phyloP scores from a whole-genome alignment of 2,113 vertebrate species.

The Corapipo altera region DNA sequence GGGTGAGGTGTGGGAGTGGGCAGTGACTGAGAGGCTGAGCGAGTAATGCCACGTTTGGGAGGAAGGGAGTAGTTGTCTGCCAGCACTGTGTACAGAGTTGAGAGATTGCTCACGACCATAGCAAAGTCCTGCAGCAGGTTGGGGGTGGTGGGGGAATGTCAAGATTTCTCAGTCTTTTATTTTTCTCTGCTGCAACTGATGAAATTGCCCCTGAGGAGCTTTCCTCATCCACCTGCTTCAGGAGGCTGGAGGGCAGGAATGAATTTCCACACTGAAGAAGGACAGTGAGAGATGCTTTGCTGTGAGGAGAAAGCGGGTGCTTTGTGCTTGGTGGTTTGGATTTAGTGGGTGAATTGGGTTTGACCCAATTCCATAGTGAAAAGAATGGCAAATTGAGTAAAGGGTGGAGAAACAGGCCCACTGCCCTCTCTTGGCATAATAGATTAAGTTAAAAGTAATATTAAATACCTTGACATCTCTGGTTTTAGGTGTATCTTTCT shows the following conservation, averaged over 20 bases:
- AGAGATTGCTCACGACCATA: neutral
- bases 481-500: neutral
- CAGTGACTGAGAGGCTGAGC: neutral
- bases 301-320: neutral
- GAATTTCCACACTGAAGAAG: neutral
- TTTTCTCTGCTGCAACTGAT: fast-evolving
- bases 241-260: neutral
- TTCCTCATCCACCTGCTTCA: neutral
- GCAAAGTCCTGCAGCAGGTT: neutral
- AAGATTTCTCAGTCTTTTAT: neutral
- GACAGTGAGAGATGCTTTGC: neutral
- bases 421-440: neutral
- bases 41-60: neutral
- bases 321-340: neutral
- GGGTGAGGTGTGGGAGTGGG: neutral
- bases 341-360: neutral
- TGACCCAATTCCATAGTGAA: neutral
- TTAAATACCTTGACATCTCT: neutral
- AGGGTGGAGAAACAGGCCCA: neutral
- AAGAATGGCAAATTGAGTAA: neutral
- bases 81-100: constrained; percentile 25
- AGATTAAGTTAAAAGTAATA: neutral
- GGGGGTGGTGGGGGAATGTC: neutral
- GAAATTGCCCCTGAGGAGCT: neutral
- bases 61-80: neutral